Evolutionary conservation across 2,888 invertebrate genomes (phyloP), one percentile per base, ranked within the genome.

Genomic region (Rotaria sp.): DNA sequence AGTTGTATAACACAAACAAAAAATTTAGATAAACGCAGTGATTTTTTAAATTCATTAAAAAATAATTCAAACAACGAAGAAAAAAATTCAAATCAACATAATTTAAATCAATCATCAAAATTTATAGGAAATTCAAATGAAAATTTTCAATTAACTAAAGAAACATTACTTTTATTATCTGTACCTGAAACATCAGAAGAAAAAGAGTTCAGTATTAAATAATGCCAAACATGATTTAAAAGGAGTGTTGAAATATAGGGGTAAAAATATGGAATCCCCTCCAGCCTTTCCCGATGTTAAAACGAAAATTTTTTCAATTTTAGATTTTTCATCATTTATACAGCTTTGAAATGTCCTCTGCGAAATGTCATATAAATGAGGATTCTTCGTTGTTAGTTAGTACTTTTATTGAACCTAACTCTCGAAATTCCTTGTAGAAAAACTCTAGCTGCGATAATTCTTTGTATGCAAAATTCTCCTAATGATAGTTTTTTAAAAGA

Each of bases 1-100:
- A 75, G 26, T 75, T 75, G 45, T 75, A 41, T 75, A 75, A 75
- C 75, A 45, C 75, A 75, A 41, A 75, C 75, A 41, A 75, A 75
- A 45, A 41, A 80, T 45, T 45, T 80, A 45, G 80, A 80, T 80
- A 80, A 80, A 80, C 80, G 80, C 15, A 75, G 75, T 24, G 18
- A 45, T 45, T 80, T 80, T 80, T 45, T 80, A 7, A 80, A 80
- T 80, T 80, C 75, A 26, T 75, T 75, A 41, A 75, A 75, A 75
- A 41, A 41, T 8, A 26, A 24, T 74, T 24, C 74, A 26, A 26
- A 24, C 0, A 57, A n/a, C 11, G n/a, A 57, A 67, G 57, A n/a
- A n/a, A 57, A 57, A n/a, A 57, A n/a, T 57, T 7, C 8, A 2
- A 30, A 30, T 59, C 30, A 59, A 59, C 59, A 13, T 35, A 35